Base-by-base conservation (phyloP, 2,797 vertebrate species). In the Urosaurus nigricauda region DNA sequence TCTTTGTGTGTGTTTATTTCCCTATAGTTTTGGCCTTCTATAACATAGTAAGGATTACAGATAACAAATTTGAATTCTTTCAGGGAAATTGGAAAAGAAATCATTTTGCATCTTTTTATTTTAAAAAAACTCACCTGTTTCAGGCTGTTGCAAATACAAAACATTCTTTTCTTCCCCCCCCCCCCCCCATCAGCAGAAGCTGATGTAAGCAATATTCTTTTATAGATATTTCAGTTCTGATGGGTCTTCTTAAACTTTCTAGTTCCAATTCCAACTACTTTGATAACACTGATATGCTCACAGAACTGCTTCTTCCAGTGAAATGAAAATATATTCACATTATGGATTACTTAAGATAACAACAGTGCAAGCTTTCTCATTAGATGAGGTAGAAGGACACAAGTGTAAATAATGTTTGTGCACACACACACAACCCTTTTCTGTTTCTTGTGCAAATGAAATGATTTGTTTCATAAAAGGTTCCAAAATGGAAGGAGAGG, bases 41-140 rank as follows among this genome's bases (percentile, higher is more conserved):
- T 87, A 40, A 68, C 93, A 88, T 85, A 87, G 56, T 16, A 74
- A n/a, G 91, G 71, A 70, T 92, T 71, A 89, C 6, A 19, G 88
- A 91, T 93, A 85, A 51, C 82, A 87, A 63, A 71, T 0, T 84
- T 14, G 60, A 40, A 85, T 1, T 80, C 19, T 89, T 92, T 65
- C 17, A 89, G 60, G 58, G 4, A 92, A 83, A 79, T 51, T 92
- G 93, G 91, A 32, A 21, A 5, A 88, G 78, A 92, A 94, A 90
- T 87, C 0, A 65, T 84, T 87, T 93, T 89, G 84, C 87, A 56
- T 92, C 93, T 92, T 89, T 86, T 51, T 87, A 56, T 85, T 82
- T 70, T 87, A 56, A 24, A 91, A 71, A 86, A 90, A 91, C 47
- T 87, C 68, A 88, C 81, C 56, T 94, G 81, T 94, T 94, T 93